Percentiles rank a stretch among this genome's conserved stretches.
phyloP scores from a whole-genome alignment of 2,113 vertebrate species.

The Pycnonotus jocosus region DNA sequence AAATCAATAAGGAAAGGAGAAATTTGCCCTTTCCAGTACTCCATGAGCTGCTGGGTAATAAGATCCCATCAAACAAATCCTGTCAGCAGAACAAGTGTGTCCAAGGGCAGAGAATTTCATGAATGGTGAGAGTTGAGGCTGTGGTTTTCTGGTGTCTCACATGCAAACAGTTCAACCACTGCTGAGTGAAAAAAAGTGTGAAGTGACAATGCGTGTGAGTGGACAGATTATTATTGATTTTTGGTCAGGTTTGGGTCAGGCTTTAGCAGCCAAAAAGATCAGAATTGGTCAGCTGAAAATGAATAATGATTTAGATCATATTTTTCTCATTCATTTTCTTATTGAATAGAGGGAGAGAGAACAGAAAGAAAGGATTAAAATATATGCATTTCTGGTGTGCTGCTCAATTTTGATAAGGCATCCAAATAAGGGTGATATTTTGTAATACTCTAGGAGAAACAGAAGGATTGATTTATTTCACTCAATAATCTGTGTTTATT shows the following conservation, averaged over 20 bases:
- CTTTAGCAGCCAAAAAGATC: background rate
- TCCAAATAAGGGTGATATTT: background rate
- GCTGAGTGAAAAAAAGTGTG: background rate
- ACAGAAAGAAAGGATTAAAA: background rate
- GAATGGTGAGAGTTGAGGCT: background rate
- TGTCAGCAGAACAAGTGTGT: background rate
- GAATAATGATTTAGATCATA: background rate
- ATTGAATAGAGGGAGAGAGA: background rate
- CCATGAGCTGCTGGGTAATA: background rate
- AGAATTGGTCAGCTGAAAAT: background rate
- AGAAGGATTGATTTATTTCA: background rate
- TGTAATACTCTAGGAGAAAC: background rate
- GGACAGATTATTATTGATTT: background rate
- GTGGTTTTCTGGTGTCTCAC: background rate
- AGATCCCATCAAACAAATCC: background rate
- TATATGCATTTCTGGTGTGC: background rate
- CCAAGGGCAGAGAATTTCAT: background rate
- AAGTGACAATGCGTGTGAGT: background rate
- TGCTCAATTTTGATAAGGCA: background rate
- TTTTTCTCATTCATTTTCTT: background rate
- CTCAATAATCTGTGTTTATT: background rate
- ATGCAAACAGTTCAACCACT: background rate
- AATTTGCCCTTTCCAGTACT: background rate
- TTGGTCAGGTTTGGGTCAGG: background rate
- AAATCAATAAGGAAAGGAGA: constrained; percentile 9